A percentile compares a stretch with the other conserved stretches of the same genome.
phyloP scores from a whole-genome alignment of 1,140 invertebrate genomes.

The Mizuhopecten yessoensis region DNA sequence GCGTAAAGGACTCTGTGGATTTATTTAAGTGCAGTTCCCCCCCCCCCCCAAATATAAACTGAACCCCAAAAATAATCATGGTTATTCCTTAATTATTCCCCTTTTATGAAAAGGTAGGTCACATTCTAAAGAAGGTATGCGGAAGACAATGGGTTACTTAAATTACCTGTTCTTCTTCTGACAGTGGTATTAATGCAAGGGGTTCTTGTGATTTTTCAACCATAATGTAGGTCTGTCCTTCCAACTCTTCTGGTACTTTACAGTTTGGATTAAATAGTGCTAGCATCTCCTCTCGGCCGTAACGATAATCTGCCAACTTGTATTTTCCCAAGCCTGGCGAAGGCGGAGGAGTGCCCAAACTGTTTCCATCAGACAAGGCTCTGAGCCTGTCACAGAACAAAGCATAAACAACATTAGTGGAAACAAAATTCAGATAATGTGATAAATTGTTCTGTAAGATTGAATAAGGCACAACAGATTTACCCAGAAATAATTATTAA shows the following conservation, averaged over 20 bases:
- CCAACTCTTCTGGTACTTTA: slow-evolving; percentile 87
- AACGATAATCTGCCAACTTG: slow-evolving; percentile 90
- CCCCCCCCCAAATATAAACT: too few species aligned
- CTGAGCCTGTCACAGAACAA: slow-evolving; percentile 81
- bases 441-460: too few species aligned
- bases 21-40: too few species aligned
- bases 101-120: not conserved
- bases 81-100: not conserved
- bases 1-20: too few species aligned
- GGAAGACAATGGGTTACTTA: not conserved
- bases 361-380: slow-evolving; percentile 84
- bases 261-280: slow-evolving; percentile 89
- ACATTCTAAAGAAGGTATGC: too few species aligned
- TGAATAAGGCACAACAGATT: too few species aligned
- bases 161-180: slow-evolving; percentile 91
- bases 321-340: slow-evolving; percentile 81
- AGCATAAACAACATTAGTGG: not conserved
- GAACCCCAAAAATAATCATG: too few species aligned
- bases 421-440: too few species aligned
- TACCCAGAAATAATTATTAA: too few species aligned
- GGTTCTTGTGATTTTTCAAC: slow-evolving; percentile 91
- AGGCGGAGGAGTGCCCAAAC: slow-evolving; percentile 78
- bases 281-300: slow-evolving; percentile 95
- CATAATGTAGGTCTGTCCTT: slow-evolving; percentile 87
- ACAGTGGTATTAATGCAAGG: slow-evolving; percentile 89